Percentiles rank a stretch among this genome's conserved stretches.
These are phyloP conservation scores for Phorcus lineatus DNA, from an alignment of 2,888 invertebrate species.

Conservation along the genomic window DNA sequence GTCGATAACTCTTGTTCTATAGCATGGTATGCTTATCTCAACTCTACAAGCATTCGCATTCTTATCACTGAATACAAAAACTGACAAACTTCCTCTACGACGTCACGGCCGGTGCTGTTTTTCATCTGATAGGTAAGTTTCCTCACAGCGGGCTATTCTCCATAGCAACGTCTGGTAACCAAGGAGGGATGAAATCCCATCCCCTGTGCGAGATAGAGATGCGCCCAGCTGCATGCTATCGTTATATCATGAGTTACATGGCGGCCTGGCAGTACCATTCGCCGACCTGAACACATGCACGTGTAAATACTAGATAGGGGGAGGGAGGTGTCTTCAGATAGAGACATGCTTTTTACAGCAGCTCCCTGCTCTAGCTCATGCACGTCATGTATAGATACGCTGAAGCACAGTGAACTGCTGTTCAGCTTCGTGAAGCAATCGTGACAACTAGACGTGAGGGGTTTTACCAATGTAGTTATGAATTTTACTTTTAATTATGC, in stretches of 20 bases:
- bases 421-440: too few species aligned
- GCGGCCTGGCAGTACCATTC: not conserved
- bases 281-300: not conserved
- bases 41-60: not conserved
- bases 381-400: too few species aligned
- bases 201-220: not conserved
- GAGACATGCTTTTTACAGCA: not conserved
- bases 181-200: slow-evolving; percentile 10
- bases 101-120: not conserved
- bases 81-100: not conserved
- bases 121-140: slow-evolving; percentile 6
- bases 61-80: not conserved
- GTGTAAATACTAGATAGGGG: not conserved
- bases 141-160: not conserved
- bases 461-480: too few species aligned
- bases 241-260: not conserved
- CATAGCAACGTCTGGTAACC: not conserved
- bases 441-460: too few species aligned
- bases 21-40: not conserved
- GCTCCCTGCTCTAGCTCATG: too few species aligned
- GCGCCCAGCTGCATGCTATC: not conserved
- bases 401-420: too few species aligned
- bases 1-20: not conserved
- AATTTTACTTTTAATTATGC: too few species aligned
- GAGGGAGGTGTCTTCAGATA: not conserved